Conservation (phyloP, 2,888 invertebrate species). For the Hirtodrosophila trivittata region DNA sequence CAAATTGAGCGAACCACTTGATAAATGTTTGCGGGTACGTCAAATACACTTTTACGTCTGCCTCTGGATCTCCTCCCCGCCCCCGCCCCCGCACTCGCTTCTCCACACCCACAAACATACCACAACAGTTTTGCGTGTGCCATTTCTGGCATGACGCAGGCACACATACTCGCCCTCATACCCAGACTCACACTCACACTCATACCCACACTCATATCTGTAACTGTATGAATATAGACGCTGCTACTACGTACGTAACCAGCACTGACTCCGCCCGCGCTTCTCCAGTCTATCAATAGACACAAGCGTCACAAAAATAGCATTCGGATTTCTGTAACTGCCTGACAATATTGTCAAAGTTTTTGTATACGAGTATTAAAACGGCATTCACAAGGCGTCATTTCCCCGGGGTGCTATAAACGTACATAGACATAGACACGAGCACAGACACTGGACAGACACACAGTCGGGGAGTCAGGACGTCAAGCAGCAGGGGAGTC, state of each 20-base stretch:
- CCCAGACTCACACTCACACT: neutral
- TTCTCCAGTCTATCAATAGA: conserved; percentile 63
- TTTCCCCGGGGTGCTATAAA: conserved; percentile 67
- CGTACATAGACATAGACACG: conserved; percentile 3
- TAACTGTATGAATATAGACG: conserved; percentile 38
- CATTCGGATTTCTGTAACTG: conserved; percentile 43
- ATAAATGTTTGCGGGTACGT: conserved; percentile 54
- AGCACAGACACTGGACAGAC: conserved; percentile 3
- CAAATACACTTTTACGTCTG: conserved; percentile 44
- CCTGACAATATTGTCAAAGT: conserved; percentile 68
- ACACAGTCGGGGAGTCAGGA: conserved; percentile 13
- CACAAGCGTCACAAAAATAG: conserved; percentile 59
- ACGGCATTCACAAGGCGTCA: conserved; percentile 67
- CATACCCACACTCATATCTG: conserved; percentile 1
- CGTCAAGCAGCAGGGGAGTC: neutral
- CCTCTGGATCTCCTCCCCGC: too few relatives aligned
- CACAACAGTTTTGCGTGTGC: conserved; percentile 36
- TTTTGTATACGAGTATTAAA: conserved; percentile 49
- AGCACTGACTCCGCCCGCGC: too few relatives aligned
- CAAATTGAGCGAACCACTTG: conserved; percentile 62
- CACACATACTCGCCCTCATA: neutral
- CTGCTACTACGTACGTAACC: neutral
- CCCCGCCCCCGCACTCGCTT: neutral
- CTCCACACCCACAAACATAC: neutral
- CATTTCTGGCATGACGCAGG: conserved; percentile 51